Evolutionary conservation across 2,797 vertebrate species (phyloP).

Genomic region (Tinamus major): DNA sequence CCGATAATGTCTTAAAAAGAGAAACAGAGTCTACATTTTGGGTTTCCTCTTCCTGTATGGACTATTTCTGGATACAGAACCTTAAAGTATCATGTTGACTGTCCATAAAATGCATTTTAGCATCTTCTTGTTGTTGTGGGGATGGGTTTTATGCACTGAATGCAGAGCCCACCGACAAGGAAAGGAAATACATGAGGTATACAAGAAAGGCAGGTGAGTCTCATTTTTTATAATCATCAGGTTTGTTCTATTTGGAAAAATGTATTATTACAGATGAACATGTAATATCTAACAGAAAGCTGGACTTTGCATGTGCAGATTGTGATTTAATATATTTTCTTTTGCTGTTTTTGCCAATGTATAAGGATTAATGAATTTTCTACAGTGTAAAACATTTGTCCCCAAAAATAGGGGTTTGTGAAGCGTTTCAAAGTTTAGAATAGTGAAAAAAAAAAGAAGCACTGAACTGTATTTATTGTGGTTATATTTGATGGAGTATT

Average conservation of each 20-base stretch:
- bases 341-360: neutral
- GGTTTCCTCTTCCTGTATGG: slow-evolving; percentile 59
- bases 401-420: neutral
- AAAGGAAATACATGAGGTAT: slow-evolving; percentile 79
- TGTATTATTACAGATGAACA: slow-evolving; percentile 4
- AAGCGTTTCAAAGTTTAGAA: neutral
- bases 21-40: slow-evolving; percentile 64
- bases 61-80: slow-evolving; percentile 70
- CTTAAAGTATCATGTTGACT: slow-evolving; percentile 69
- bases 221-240: neutral
- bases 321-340: slow-evolving; percentile 17
- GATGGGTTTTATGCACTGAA: slow-evolving; percentile 81
- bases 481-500: neutral
- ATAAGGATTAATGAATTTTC: slow-evolving; percentile 6
- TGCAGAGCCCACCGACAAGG: slow-evolving; percentile 73
- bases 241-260: neutral
- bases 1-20: slow-evolving; percentile 80
- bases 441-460: neutral
- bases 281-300: neutral
- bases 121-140: slow-evolving; percentile 83
- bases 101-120: slow-evolving; percentile 85
- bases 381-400: neutral
- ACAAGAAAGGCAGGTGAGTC: slow-evolving; percentile 87
- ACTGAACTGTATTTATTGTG: neutral
- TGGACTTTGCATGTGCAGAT: neutral